Base-by-base conservation (phyloP, 64 coral and sea anemone species). In the Porites australiensis region DNA sequence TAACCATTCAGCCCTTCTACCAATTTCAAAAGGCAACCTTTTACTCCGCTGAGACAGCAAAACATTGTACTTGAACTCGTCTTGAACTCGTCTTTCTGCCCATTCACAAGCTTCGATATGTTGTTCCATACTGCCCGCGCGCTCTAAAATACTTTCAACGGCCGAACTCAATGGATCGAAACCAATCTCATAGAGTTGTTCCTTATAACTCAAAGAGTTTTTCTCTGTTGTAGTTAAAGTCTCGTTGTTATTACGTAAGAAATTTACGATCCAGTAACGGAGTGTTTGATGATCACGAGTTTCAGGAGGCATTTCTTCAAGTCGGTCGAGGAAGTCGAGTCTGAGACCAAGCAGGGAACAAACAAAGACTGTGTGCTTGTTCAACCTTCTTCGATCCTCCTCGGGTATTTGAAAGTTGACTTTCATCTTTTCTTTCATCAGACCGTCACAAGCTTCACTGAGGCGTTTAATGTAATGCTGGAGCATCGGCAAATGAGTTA, bases 1-100 rank as follows among this genome's bases (percentile, higher is more conserved):
- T 77, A 74, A 77, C 3, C 70, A 80, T 62, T 44, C 57, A 15
- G 11, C 4, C 16, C 3, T 82, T 82, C 4, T 44, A 76, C 16
- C 44, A n/a, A 8, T 82, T 44, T 44, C 9, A 7, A 60, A 82
- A 82, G 79, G 79, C 61, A 82, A 44, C 3, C 43, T 73, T 67
- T 55, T 44, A 77, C 43, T 8, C 44, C 18, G 9, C 58, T 63
- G 61, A 77, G 12, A 47, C 4, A 82, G 57, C 37, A 63, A 63
- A 12, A 61, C 58, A 22, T 90, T 81, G 89, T 70, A 90, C 60
- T 54, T 81, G 5, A 90, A 79, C 79, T 90, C 76, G 52, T 90
- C 89, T 82, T 50, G 44, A 10, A 90, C 18, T 13, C 54, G 72
- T 1, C 44, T 64, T 52, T 81, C 50, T 52, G 79, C 77, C 19